Evolutionary conservation across 2,797 vertebrate genomes (phyloP), one percentile per base, ranked within the genome.

Genomic region (Lithobates sylvaticus): DNA sequence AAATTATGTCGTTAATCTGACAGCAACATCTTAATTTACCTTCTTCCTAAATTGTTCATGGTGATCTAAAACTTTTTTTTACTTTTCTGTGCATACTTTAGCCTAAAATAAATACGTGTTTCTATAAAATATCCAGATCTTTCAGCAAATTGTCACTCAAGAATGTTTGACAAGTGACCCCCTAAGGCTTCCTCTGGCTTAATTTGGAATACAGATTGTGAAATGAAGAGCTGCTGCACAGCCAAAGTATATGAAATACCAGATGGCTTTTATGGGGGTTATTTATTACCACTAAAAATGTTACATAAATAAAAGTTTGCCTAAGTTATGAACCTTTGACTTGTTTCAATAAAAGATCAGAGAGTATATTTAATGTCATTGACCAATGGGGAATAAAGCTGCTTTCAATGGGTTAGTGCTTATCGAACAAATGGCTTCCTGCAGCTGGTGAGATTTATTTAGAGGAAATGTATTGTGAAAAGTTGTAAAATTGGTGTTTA

Each of bases 81-180:
- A 50, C 36, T 64, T 70, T 39, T 61, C 47, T 68, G 18, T 21
- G 72, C 77, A 75, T 85, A 80, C 61, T 85, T 85, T 50, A 69
- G 9, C 18, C 27, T 76, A 71, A 81, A 86, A 81, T 76, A 86
- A 76, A 81, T 75, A 75, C 47, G 50, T 69, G 81, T 76, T 47
- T 76, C 84, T 70, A 47, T 67, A 70, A 81, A 86, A 81, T 86
- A 81, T 76, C 65, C 50, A 64, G 26, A 58, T 81, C 84, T 86
- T 47, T 86, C 78, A 86, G 23, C 84, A 81, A 7, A 71, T 76
- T 86, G 78, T 86, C 84, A 86, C 47, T 70, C 26, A 81, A 81
- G 78, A 58, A 86, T 71, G 65, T 21, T 58, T 86, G 73, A 86
- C 64, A 70, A 86, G 78, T 81, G 69, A 50, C 27, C 78, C 84